A percentile compares a stretch with the other conserved stretches of the same genome.
phyloP scores from a whole-genome alignment of 2,797 vertebrate species.

The Simalia tracyae region DNA sequence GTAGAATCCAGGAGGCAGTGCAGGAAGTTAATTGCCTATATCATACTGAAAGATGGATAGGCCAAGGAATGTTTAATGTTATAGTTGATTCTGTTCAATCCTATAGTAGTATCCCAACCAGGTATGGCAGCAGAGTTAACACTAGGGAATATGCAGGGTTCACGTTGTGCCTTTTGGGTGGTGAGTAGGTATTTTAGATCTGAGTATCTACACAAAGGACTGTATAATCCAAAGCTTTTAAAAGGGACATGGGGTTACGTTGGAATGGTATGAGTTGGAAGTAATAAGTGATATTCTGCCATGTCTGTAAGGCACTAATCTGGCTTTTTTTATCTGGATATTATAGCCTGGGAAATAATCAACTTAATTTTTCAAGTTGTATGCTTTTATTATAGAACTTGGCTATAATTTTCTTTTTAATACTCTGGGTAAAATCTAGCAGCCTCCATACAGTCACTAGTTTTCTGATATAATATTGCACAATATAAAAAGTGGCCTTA shows the following conservation, averaged over 20 bases:
- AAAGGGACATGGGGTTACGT: not conserved
- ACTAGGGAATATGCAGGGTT: not conserved
- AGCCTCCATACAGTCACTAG: not conserved
- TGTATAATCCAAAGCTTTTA: not conserved
- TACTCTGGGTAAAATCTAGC: not conserved
- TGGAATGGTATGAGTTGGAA: not conserved
- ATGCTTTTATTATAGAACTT: not conserved
- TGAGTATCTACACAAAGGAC: not conserved
- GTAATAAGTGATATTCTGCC: not conserved
- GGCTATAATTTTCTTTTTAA: not conserved
- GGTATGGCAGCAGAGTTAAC: not conserved
- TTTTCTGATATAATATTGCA: not conserved
- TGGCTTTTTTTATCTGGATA: not conserved
- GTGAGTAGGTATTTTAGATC: not conserved
- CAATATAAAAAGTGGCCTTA: not conserved
- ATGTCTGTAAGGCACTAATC: not conserved
- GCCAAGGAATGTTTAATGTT: not conserved
- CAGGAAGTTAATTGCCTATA: too few species aligned
- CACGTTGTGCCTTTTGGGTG: not conserved
- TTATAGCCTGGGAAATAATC: not conserved
- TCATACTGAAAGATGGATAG: too few species aligned
- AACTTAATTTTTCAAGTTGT: not conserved
- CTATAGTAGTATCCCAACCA: not conserved
- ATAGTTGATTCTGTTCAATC: not conserved
- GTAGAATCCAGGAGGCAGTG: not conserved